Evolutionary conservation across 2,888 invertebrate genomes (phyloP), one percentile per base, ranked within the genome.

Genomic region (Hemaris fuciformis): DNA sequence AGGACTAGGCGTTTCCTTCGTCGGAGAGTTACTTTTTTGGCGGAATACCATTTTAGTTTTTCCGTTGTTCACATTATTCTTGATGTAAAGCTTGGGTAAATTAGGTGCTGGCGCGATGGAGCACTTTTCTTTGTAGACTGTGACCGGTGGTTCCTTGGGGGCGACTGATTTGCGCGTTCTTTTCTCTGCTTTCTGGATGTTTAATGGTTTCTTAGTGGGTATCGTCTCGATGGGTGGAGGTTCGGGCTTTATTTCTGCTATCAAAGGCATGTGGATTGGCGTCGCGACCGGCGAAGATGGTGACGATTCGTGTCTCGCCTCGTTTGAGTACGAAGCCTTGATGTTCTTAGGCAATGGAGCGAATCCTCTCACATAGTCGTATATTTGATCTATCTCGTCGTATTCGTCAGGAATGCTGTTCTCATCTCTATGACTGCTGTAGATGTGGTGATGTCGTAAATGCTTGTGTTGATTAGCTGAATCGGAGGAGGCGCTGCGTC

Each of bases 341-440:
- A 96, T 94, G 77, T 95, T 96, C 84, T 97, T 97, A 4, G 98
- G 98, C 27, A 98, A 93, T 1, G 98, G 98, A 59, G 98, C 98
- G 73, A 98, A 96, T 0, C 98, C 98, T 66, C 98, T 94, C 0
- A 99, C 98, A 84, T 98, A 99, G 83, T 98, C 98, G 83, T 99
- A 99, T 70, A 99, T 98, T 88, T 98, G 98, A 93, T 99, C 98
- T 73, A 99, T 98, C 88, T 99, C 98, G 74, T 98, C 98, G 87
- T 98, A 98, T 77, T 98, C 98, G 81, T 97, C 97, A 31, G 95
- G 94, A 58, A 94, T 93, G 68, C 94, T 93, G 72, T 94, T 94
- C 77, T 95, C 95, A 74, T 95, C 96, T 79, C 94, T 93, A 73
- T 94, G 94, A 70, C 91, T 93, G 71, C 91, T 91, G 76, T 93